Evolutionary conservation across 2,888 invertebrate species (phyloP).

Genomic region (Strigamia maritima): DNA sequence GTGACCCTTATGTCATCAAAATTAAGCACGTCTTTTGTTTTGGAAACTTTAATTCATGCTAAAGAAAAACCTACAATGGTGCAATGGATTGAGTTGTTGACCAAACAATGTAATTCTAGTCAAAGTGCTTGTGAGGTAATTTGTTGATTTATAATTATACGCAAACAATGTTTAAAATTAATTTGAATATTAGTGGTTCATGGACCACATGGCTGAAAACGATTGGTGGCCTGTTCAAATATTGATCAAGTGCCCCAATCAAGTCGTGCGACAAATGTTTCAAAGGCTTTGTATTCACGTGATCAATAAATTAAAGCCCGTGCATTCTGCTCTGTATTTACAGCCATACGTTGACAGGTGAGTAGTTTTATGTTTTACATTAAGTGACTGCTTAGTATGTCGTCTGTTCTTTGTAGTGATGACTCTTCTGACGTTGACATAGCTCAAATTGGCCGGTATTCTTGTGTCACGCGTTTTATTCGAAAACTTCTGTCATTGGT

Average conservation of each 20-base stretch:
- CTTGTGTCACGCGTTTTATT: conserved; percentile 86
- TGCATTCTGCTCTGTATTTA: conserved; percentile 65
- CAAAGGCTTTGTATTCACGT: conserved; percentile 92
- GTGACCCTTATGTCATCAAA: conserved; percentile 81
- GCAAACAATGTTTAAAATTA: background rate
- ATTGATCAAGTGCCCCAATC: conserved; percentile 91
- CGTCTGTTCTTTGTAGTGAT: conserved; percentile 40
- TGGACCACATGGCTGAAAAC: conserved; percentile 87
- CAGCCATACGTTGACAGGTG: conserved; percentile 49
- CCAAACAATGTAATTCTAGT: conserved; percentile 90
- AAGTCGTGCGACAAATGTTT: conserved; percentile 96
- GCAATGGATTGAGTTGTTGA: conserved; percentile 91
- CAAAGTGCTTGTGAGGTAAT: conserved; percentile 58
- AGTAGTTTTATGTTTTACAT: background rate
- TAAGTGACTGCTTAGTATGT: background rate
- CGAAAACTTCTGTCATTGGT: conserved; percentile 79
- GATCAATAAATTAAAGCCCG: conserved; percentile 73
- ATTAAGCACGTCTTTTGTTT: conserved; percentile 87
- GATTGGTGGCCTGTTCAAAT: conserved; percentile 96
- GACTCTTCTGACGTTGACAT: conserved; percentile 44
- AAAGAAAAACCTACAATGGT: conserved; percentile 97
- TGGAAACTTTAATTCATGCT: conserved; percentile 94
- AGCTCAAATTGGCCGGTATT: conserved; percentile 48
- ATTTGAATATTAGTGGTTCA: conserved; percentile 68
- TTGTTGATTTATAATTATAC: background rate